phyloP scores from a whole-genome alignment of 2,888 invertebrate species.

The Sinopyrophorus schimmeli region DNA sequence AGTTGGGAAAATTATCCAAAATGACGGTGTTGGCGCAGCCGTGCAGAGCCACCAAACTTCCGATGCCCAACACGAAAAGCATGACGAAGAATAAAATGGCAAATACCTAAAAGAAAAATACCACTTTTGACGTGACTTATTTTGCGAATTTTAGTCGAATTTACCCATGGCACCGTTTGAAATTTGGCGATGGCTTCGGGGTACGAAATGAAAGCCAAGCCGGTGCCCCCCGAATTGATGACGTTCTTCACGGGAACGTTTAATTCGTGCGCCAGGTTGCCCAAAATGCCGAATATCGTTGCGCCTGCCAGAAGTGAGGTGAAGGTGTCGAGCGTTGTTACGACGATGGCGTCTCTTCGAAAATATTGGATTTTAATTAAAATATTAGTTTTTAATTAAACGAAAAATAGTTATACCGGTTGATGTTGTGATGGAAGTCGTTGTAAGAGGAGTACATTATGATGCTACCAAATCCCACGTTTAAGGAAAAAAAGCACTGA shows the following conservation, averaged over 20 bases:
- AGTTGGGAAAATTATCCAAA: conserved; percentile 67
- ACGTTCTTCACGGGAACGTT: conserved; percentile 65
- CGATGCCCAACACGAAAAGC: conserved; percentile 77
- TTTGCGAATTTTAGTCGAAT: conserved; percentile 13
- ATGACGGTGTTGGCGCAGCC: conserved; percentile 70
- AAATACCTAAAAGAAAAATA: conserved; percentile 61
- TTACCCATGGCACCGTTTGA: conserved; percentile 70
- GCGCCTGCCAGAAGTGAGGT: conserved; percentile 81
- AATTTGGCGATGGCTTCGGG: conserved; percentile 83
- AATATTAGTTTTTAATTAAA: neutral
- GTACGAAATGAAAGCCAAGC: conserved; percentile 82
- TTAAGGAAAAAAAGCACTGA: conserved; percentile 78
- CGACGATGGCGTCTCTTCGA: conserved; percentile 75
- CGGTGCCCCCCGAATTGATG: conserved; percentile 73
- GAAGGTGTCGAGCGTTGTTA: conserved; percentile 79
- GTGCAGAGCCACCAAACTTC: conserved; percentile 73
- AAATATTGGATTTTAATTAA: neutral
- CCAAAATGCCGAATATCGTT: conserved; percentile 82
- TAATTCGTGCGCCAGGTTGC: conserved; percentile 74
- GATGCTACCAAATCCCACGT: conserved; percentile 74
- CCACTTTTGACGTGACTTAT: neutral
- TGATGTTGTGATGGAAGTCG: conserved; percentile 69
- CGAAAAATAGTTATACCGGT: conserved; percentile 57
- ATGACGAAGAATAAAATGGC: conserved; percentile 80
- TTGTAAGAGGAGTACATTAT: conserved; percentile 82